These are phyloP conservation scores for Myopa testacea DNA, from an alignment of 2,888 invertebrate species.

Conservation along the genomic window DNA sequence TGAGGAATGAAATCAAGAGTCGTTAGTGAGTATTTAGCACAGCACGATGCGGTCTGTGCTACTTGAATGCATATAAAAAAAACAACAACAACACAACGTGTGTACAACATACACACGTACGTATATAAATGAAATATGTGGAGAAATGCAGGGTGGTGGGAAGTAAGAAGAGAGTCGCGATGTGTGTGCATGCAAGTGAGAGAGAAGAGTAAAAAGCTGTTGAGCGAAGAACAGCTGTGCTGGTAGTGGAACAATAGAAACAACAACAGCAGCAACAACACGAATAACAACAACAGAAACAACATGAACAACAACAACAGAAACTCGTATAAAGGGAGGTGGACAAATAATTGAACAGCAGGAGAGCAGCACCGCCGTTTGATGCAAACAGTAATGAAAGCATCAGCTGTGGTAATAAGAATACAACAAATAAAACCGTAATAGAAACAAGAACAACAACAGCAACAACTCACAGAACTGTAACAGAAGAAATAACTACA, in stretches of 20 bases:
- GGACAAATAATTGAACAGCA: too few relatives aligned
- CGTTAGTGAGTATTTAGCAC: not conserved
- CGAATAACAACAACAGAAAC: not conserved
- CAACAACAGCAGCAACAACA: not conserved
- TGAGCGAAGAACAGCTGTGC: too few relatives aligned
- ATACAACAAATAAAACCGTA: not conserved
- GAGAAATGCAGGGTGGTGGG: too few relatives aligned
- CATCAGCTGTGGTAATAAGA: not conserved
- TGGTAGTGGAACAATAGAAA: not conserved
- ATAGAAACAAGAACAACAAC: constrained; percentile 1
- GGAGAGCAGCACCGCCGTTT: too few relatives aligned
- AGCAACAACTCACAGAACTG: not conserved
- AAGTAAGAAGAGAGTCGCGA: too few relatives aligned
- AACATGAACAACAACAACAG: not conserved
- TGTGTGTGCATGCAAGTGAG: too few relatives aligned
- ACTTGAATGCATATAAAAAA: not conserved
- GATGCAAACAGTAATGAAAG: not conserved
- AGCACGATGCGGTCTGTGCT: not conserved
- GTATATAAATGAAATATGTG: too few relatives aligned
- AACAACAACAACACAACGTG: not conserved
- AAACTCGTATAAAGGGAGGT: not conserved
- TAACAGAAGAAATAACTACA: too few relatives aligned
- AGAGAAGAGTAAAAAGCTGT: too few relatives aligned
- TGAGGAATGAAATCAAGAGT: not conserved
- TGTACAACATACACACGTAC: too few relatives aligned